phyloP scores from a whole-genome alignment of 1,140 invertebrate species.

The Temnothorax longispinosus region DNA sequence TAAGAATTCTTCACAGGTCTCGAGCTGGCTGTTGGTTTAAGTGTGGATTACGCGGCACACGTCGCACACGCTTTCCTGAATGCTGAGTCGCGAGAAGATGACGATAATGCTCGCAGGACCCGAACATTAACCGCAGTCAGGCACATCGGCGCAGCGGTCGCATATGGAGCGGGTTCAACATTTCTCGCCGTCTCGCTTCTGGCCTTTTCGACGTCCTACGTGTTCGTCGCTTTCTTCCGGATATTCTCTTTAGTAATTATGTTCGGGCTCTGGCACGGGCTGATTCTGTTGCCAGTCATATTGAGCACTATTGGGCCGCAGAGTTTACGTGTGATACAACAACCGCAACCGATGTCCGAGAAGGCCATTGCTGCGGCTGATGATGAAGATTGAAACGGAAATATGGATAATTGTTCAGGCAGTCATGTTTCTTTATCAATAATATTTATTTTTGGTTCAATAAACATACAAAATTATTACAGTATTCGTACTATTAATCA shows the following conservation, averaged over 20 bases:
- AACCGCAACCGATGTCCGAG: not conserved
- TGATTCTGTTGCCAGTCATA: conserved; percentile 91
- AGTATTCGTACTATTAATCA: conserved; percentile 85
- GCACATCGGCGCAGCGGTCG: conserved; percentile 92
- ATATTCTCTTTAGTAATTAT: conserved; percentile 92
- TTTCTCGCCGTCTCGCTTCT: conserved; percentile 92
- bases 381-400: conserved; percentile 67
- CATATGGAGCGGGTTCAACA: conserved; percentile 93
- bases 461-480: conserved; percentile 87
- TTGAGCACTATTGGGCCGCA: conserved; percentile 90
- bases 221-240: conserved; percentile 93
- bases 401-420: conserved; percentile 53
- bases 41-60: conserved; percentile 96
- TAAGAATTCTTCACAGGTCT: conserved; percentile 83
- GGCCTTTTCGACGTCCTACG: conserved; percentile 91
- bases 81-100: conserved; percentile 81
- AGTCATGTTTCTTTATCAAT: conserved; percentile 82
- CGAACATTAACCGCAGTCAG: conserved; percentile 90
- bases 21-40: conserved; percentile 94
- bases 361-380: not conserved
- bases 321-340: conserved; percentile 63
- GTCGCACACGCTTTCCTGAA: conserved; percentile 94
- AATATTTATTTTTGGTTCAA: conserved; percentile 87
- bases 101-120: conserved; percentile 85
- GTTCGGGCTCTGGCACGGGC: conserved; percentile 92